phyloP scores from a whole-genome alignment of 2,113 vertebrate genomes.

The Parus major region DNA sequence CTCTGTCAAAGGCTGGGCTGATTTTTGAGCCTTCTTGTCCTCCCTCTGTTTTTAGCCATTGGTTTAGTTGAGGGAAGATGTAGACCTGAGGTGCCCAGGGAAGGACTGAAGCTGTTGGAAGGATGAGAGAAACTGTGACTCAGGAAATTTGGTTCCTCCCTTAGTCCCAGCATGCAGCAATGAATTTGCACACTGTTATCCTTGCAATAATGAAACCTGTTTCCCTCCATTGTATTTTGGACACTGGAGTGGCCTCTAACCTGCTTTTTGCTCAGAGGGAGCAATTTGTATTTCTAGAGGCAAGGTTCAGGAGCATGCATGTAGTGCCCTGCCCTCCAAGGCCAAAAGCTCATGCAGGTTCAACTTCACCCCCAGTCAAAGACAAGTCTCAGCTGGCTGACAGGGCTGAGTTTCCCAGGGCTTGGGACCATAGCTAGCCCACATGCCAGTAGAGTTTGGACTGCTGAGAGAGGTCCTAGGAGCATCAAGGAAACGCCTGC shows the following conservation, averaged over 20 bases:
- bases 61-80: background rate
- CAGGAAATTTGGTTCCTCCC: conserved; percentile 18
- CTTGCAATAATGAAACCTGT: background rate
- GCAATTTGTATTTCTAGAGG: background rate
- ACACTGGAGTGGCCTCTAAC: background rate
- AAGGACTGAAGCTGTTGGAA: conserved; percentile 33
- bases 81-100: background rate
- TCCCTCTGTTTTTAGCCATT: background rate
- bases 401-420: background rate
- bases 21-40: background rate
- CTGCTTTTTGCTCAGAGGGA: background rate
- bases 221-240: background rate
- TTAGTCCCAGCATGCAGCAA: background rate
- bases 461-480: background rate
- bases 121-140: conserved; percentile 51
- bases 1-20: background rate
- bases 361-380: background rate
- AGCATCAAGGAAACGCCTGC: background rate
- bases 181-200: background rate
- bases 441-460: background rate
- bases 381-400: background rate
- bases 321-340: background rate
- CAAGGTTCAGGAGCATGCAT: background rate
- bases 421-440: background rate
- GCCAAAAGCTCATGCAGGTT: background rate